Evolutionary conservation across 2,113 vertebrate genomes (phyloP).

Genomic region (Hepsetus odoe): DNA sequence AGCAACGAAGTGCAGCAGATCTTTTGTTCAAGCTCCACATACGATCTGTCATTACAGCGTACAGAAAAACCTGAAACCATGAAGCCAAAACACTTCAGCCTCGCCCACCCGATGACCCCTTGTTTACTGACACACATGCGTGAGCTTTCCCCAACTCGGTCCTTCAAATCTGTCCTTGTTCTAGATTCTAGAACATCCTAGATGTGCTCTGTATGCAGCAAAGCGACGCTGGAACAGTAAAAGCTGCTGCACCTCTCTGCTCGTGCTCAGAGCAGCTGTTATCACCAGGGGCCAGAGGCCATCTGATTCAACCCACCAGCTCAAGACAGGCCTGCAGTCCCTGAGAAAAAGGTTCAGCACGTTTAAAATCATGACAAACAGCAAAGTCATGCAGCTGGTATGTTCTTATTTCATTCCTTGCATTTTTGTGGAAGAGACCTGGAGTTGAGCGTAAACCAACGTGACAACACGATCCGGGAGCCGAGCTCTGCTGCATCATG

Average conservation of each 20-base stretch:
- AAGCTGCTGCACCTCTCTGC: not conserved
- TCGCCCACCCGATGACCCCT: not conserved
- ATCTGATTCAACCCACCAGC: constrained; percentile 13
- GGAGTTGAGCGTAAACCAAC: not conserved
- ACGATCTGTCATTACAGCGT: not conserved
- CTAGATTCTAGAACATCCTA: too few species aligned
- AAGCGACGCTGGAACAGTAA: not conserved
- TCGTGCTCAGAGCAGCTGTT: not conserved
- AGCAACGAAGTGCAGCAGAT: not conserved
- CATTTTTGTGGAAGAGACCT: not conserved
- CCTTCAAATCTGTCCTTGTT: not conserved
- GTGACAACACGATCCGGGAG: not conserved
- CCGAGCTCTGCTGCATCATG: not conserved
- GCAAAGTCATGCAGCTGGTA: not conserved
- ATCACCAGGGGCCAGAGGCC: constrained; percentile 10
- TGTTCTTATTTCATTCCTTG: not conserved
- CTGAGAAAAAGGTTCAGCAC: constrained; percentile 1
- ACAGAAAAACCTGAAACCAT: not conserved
- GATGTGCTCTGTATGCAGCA: not conserved
- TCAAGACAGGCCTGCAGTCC: constrained; percentile 3
- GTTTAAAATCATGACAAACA: not conserved
- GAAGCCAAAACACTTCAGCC: not conserved
- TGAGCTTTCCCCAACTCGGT: not conserved
- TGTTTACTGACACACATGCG: not conserved
- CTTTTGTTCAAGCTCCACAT: not conserved